These are phyloP conservation scores for Leguminivora glycinivorella DNA, from an alignment of 1,140 invertebrate species.

Conservation along the genomic window DNA sequence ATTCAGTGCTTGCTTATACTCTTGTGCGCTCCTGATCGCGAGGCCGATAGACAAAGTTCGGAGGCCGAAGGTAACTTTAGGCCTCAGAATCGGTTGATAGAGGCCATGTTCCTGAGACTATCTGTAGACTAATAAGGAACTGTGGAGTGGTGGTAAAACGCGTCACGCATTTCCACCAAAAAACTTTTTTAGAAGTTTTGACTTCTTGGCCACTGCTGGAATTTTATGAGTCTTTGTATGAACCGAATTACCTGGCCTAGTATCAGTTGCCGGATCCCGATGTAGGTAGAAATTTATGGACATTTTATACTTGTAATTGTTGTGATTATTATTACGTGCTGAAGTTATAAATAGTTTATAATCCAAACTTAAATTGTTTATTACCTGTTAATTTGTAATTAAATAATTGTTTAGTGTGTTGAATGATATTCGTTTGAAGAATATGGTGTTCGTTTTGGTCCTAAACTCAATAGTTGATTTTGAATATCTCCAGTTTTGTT, in stretches of 20 bases:
- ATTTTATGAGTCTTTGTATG: neutral
- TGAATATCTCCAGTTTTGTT: neutral
- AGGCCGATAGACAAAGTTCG: neutral
- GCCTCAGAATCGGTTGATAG: too few relatives aligned
- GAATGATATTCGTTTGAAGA: too few relatives aligned
- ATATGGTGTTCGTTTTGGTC: too few relatives aligned
- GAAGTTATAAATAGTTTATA: slow-evolving; percentile 21
- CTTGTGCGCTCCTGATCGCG: neutral
- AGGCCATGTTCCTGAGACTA: too few relatives aligned
- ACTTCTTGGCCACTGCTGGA: too few relatives aligned
- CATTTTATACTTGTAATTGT: slow-evolving; percentile 6
- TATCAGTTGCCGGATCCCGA: neutral
- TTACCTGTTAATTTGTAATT: slow-evolving; percentile 18
- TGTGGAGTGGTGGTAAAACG: too few relatives aligned
- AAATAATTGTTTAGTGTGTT: neutral
- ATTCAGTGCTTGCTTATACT: neutral
- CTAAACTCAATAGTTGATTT: neutral
- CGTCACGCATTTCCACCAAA: too few relatives aligned
- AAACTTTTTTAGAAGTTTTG: too few relatives aligned
- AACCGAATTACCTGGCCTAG: neutral
- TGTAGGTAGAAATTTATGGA: neutral
- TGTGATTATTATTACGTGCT: slow-evolving; percentile 20
- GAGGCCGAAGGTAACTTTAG: neutral
- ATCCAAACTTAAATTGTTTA: slow-evolving; percentile 17
- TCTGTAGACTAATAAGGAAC: too few relatives aligned